Percentiles rank a stretch among this genome's conserved stretches.
Evolutionary conservation across 2,888 invertebrate species (phyloP).

Genomic region (Lasioglossum leucozonium): DNA sequence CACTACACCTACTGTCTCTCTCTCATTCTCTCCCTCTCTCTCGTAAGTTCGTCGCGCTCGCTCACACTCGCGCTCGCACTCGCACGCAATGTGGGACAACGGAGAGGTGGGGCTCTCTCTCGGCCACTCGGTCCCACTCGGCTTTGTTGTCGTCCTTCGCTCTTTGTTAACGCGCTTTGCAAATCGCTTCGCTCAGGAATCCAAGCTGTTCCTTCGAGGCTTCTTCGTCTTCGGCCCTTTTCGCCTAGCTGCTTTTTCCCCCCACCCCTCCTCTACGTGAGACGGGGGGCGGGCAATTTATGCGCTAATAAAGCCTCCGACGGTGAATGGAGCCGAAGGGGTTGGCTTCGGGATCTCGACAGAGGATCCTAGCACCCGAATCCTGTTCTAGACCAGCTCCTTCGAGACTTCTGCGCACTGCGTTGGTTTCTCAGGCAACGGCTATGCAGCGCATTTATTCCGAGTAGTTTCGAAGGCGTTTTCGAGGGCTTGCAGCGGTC

Average conservation of each 20-base stretch:
- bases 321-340: conserved; percentile 1
- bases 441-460: not conserved
- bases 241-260: not conserved
- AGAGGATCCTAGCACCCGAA: not conserved
- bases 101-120: not conserved
- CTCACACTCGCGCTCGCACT: not conserved
- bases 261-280: no score
- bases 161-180: conserved; percentile 55
- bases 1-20: not conserved
- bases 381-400: not conserved
- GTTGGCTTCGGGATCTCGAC: not conserved
- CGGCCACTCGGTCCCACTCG: conserved; percentile 3
- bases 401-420: not conserved
- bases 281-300: not conserved
- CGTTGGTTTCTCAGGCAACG: not conserved
- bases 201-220: conserved; percentile 18
- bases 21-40: no score
- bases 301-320: not conserved
- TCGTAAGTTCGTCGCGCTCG: not conserved
- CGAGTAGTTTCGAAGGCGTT: not conserved
- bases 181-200: conserved; percentile 42
- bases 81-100: conserved; percentile 16
- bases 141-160: conserved; percentile 42
- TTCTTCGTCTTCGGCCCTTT: conserved; percentile 2
- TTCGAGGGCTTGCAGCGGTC: not conserved